Base-by-base conservation (phyloP, 2,888 invertebrate species). In the Drosophila colorata region DNA sequence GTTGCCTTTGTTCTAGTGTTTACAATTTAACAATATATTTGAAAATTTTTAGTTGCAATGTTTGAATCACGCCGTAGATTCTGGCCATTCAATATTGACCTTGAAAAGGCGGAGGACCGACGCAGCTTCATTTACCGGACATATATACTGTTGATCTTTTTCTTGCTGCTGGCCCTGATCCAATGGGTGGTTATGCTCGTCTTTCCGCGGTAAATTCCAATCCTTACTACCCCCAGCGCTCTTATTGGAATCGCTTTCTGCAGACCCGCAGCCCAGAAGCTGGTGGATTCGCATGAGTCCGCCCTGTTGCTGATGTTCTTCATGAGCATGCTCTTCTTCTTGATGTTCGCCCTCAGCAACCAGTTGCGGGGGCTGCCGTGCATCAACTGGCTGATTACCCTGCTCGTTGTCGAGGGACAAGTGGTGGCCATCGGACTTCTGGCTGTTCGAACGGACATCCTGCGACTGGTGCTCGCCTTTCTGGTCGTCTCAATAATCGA, bases 251-350 rank as follows among this genome's bases (percentile, higher is more conserved):
- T 1, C 13, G 2, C 14, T 20, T n/a, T 1, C 11, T 3, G 4
- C 28, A 11, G n/a, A 2, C 28, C 4, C 0, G 1, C 0, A 3
- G 9, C 13, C 33, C 33, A 23, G 3, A 7, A 28, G 1, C 20
- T 46, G n/a, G 25, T 47, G 0, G 11, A 14, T 0, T 2, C 1
- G 3, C 44, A 75, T 18, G 48, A 52, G n/a, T 40, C 68, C 8
- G 41, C 83, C 1, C 25, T 78, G 16, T 5, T 80, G 2, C 1
- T 86, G 5, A 28, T 41, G 13, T 80, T 75, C 23, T 43, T 68
- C 0, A 37, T 70, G 2, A 57, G 69, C 11, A n/a, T 82, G 44
- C 23, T 82, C 6, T 49, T 82, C 0, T 44, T 72, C 0, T 0
- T 68, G 2, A 5, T 72, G 0, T 82, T 68, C 14, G 14, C 60